Evolutionary conservation across 2,888 invertebrate genomes (phyloP).

Genomic region (Brenthis ino): DNA sequence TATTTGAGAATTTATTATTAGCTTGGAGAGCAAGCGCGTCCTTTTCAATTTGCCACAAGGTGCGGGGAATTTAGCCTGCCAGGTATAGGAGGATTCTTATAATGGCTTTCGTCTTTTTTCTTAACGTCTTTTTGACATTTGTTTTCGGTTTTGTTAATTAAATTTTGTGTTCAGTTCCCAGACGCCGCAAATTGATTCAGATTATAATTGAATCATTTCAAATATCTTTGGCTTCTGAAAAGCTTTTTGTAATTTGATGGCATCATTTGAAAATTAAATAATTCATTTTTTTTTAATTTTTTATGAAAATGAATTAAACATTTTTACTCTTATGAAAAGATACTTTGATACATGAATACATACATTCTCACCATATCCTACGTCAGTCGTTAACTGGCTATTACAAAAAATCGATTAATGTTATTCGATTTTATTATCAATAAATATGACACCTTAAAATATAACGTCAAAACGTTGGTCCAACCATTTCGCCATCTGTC

Average conservation of each 20-base stretch:
- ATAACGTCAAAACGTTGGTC: slow-evolving; percentile 7
- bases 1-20: slow-evolving; percentile 81
- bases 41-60: slow-evolving; percentile 82
- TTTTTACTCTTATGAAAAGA: not conserved
- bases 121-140: slow-evolving; percentile 69
- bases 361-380: not conserved
- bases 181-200: slow-evolving; percentile 71
- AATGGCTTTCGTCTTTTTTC: slow-evolving; percentile 49
- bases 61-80: slow-evolving; percentile 51
- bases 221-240: slow-evolving; percentile 23
- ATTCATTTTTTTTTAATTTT: not conserved
- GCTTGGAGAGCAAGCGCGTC: slow-evolving; percentile 73
- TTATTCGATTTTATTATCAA: slow-evolving; percentile 17
- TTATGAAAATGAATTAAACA: not conserved
- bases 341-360: not conserved
- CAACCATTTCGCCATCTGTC: slow-evolving; percentile 35
- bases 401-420: slow-evolving; percentile 14
- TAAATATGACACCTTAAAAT: slow-evolving; percentile 10
- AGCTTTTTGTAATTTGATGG: slow-evolving; percentile 3
- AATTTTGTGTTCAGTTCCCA: slow-evolving; percentile 62
- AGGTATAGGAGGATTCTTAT: slow-evolving; percentile 49
- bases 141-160: slow-evolving; percentile 68
- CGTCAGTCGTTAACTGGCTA: not conserved
- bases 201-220: slow-evolving; percentile 34
- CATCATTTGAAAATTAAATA: not conserved